Evolutionary conservation across 2,888 invertebrate genomes (phyloP).

Genomic region (Ceriagrion tenellum): DNA sequence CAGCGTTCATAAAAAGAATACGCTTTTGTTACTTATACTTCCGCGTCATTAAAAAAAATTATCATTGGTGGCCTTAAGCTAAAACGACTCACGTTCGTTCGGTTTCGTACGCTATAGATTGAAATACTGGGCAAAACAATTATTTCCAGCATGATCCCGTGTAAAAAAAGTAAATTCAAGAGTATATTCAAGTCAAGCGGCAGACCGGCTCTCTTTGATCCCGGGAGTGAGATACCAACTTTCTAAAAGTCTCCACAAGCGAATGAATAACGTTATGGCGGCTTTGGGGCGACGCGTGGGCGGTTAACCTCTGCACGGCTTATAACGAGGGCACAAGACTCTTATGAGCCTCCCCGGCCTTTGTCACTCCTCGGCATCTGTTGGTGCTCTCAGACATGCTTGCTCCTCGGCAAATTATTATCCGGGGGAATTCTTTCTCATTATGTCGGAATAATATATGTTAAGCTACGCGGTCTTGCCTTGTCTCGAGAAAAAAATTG

Average conservation of each 20-base stretch:
- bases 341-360: background rate
- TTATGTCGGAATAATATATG: background rate
- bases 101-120: background rate
- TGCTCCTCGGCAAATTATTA: background rate
- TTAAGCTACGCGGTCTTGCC: too few relatives aligned
- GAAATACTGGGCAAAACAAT: constrained; percentile 11
- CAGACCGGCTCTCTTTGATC: background rate
- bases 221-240: background rate
- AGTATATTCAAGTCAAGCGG: background rate
- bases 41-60: background rate
- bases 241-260: background rate
- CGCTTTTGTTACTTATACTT: background rate
- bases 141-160: background rate
- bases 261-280: background rate
- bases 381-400: background rate
- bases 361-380: background rate
- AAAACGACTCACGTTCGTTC: background rate
- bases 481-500: too few relatives aligned
- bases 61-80: background rate
- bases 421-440: background rate
- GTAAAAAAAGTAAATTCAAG: background rate
- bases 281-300: background rate
- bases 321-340: background rate
- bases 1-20: background rate
- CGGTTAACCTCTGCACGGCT: background rate